Evolutionary conservation across 2,888 invertebrate species (phyloP).

Genomic region (Euproctis similis): DNA sequence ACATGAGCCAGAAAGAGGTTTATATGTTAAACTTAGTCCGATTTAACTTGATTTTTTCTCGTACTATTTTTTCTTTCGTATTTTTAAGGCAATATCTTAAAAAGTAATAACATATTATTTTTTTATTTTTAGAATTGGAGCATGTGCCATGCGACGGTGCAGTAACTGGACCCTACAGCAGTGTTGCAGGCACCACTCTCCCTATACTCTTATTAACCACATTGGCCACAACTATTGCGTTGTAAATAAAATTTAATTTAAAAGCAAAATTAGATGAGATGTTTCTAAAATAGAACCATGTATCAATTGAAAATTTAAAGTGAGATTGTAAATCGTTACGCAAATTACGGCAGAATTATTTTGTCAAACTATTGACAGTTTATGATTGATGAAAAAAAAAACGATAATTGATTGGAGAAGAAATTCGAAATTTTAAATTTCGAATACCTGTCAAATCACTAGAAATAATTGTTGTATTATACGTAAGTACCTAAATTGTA

Average conservation of each 20-base stretch:
- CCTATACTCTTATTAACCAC: constrained; percentile 59
- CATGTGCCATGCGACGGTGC: constrained; percentile 68
- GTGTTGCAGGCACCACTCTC: constrained; percentile 60
- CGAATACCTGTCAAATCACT: constrained; percentile 17
- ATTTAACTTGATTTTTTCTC: too few relatives aligned
- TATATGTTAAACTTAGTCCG: too few relatives aligned
- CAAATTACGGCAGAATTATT: not conserved
- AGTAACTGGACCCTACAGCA: constrained; percentile 68
- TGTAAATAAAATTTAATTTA: constrained; percentile 36
- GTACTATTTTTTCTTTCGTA: too few relatives aligned
- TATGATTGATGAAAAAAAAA: not conserved
- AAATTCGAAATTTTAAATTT: constrained; percentile 11
- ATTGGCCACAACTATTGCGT: constrained; percentile 59
- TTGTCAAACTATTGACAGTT: not conserved
- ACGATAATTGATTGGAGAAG: not conserved
- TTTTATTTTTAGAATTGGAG: constrained; percentile 54
- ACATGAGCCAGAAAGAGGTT: too few relatives aligned
- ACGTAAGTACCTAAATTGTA: not conserved
- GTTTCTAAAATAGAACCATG: constrained; percentile 26
- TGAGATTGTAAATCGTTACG: constrained; percentile 6
- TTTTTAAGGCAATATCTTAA: too few relatives aligned
- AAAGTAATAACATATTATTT: too few relatives aligned
- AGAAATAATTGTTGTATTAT: constrained; percentile 18
- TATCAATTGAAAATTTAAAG: constrained; percentile 13
- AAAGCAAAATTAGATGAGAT: constrained; percentile 22